A percentile compares a stretch with the other conserved stretches of the same genome.
phyloP scores from a whole-genome alignment of 2,888 invertebrate genomes.

The Hirtodrosophila cameraria region DNA sequence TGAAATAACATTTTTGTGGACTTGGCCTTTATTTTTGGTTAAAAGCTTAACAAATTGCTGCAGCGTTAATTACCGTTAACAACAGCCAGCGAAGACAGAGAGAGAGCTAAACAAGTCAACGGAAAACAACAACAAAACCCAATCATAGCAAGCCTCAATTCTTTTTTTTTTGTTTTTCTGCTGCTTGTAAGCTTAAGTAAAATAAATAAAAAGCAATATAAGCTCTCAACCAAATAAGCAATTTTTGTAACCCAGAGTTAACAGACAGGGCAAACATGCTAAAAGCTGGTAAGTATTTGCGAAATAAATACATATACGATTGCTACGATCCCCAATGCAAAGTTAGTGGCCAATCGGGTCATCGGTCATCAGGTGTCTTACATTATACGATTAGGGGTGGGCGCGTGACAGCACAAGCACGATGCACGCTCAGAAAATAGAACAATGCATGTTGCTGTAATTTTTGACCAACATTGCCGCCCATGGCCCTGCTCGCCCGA shows the following conservation, averaged over 20 bases:
- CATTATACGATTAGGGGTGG: background rate
- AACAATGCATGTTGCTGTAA: no score
- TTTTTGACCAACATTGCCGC: no score
- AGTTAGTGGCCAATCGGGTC: background rate
- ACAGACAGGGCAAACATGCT: slow-evolving; percentile 1
- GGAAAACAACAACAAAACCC: slow-evolving; percentile 1
- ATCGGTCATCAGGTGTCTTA: slow-evolving; percentile 12
- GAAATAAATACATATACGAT: slow-evolving; percentile 1
- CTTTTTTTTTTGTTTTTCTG: no score
- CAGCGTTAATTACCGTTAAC: slow-evolving; percentile 8
- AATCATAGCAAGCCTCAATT: slow-evolving; percentile 8
- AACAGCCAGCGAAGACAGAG: slow-evolving; percentile 1
- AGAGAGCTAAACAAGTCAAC: slow-evolving; percentile 2
- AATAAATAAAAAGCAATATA: background rate
- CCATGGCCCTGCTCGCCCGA: no score
- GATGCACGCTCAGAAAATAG: no score
- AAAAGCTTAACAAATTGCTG: slow-evolving; percentile 20
- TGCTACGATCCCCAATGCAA: slow-evolving; percentile 22
- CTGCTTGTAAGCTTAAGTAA: background rate
- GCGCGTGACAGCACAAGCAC: no score
- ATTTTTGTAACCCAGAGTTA: background rate
- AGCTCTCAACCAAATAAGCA: slow-evolving; percentile 19
- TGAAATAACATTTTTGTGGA: slow-evolving; percentile 19
- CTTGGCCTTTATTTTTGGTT: slow-evolving; percentile 42
- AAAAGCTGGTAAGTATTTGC: slow-evolving; percentile 23